Evolutionary conservation across 2,113 vertebrate genomes (phyloP), one percentile per base, ranked within the genome.

Genomic region (Harpagus bidentatus): DNA sequence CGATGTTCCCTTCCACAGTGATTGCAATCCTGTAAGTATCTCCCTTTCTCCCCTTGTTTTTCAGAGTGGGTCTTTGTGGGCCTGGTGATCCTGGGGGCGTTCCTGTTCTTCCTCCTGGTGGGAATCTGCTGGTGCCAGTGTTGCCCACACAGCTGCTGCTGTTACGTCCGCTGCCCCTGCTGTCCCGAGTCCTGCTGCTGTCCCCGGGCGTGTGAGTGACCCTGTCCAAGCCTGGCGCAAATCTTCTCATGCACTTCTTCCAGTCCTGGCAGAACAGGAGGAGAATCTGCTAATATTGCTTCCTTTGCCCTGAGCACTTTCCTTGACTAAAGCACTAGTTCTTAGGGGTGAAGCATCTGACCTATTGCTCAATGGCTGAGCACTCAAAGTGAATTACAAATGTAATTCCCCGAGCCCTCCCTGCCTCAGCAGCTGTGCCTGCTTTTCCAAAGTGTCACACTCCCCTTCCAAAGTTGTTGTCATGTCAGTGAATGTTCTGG

Each of bases 111-210:
- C 91, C 95, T 99, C 13, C 88, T 99, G 95, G 95, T 99, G 97
- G 99, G 99, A 34, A 98, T 99, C 97, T 99, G 99, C 98, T 99
- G 99, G 99, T 99, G 99, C 96, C 99, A 99, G 97, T 99, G 99
- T 96, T 99, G 99, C 82, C 99, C 99, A 5, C 99, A 99, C 92
- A 99, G 99, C 94, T 99, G 99, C 97, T 99, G 99, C 96, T 99
- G 99, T 97, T 99, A 99, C 17, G 82, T 99, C 77, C 98, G 99
- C 95, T 99, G 99, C 92, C 99, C 99, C n/a, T 99, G 99, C 97
- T 99, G 99, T 87, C 99, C 99, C 0, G 99, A 99, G 58, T 98
- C 99, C 77, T 99, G 99, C 98, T 99, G 99, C 98, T 99, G 99
- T 95, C 99, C 99, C 6, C 98, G 98, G 94, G 99, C 99, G 21